A percentile compares a stretch with the other conserved stretches of the same genome.
These are phyloP conservation scores for Xiphophorus couchianus DNA, from an alignment of 2,113 vertebrate species.

Conservation along the genomic window DNA sequence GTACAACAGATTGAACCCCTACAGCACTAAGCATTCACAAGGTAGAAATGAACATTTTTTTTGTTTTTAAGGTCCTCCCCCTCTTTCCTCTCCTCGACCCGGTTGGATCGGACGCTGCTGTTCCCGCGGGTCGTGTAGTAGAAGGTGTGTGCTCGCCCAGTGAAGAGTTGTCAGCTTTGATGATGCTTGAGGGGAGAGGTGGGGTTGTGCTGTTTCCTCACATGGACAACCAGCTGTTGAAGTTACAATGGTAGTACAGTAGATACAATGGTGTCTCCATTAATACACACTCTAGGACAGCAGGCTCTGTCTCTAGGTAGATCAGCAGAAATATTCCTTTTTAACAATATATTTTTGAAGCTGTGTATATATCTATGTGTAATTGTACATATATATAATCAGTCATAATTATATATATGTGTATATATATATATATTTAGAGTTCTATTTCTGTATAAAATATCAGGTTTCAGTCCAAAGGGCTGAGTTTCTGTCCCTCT, in stretches of 20 bases:
- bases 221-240: constrained; percentile 82
- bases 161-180: constrained; percentile 82
- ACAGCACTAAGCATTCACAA: constrained; percentile 99
- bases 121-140: constrained; percentile 42
- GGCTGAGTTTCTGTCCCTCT: constrained; percentile 71
- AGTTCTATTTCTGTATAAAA: constrained; percentile 84
- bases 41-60: constrained; percentile 93
- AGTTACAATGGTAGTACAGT: constrained; percentile 86
- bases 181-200: constrained; percentile 24
- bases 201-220: constrained; percentile 84
- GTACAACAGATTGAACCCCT: constrained; percentile 96
- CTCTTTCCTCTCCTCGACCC: constrained; percentile 7
- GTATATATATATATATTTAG: constrained; percentile 74
- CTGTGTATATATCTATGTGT: constrained; percentile 84
- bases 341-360: constrained; percentile 83
- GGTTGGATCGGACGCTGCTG: constrained; percentile 29
- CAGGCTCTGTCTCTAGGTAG: constrained; percentile 89
- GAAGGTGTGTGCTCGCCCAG: constrained; percentile 63
- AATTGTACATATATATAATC: constrained; percentile 83
- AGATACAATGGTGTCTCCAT: constrained; percentile 84
- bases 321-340: constrained; percentile 84
- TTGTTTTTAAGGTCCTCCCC: constrained; percentile 59
- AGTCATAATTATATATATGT: constrained; percentile 76
- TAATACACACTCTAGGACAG: constrained; percentile 87
- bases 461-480: constrained; percentile 75